Conservation (phyloP, 2,797 vertebrate genomes). For the Limnodromus scolopaceus region DNA sequence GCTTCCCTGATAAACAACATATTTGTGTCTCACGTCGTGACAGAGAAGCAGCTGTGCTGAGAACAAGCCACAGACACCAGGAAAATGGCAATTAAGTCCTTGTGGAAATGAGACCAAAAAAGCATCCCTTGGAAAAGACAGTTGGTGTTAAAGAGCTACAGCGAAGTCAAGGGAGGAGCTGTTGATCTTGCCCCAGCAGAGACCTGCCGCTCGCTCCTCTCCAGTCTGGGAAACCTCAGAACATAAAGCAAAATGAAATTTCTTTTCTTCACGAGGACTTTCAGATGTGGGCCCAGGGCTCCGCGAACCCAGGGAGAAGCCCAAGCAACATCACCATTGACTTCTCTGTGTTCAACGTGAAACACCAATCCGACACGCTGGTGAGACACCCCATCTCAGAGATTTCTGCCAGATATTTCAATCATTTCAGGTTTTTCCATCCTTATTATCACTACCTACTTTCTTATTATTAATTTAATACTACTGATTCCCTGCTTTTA, state of each 20-base stretch:
- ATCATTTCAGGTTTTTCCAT: neutral
- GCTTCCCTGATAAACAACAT: neutral
- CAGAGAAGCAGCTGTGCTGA: constrained; percentile 38
- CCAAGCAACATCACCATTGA: neutral
- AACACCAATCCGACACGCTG: accelerated
- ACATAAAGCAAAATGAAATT: neutral
- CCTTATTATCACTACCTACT: neutral
- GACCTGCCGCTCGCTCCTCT: neutral
- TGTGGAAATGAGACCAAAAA: constrained; percentile 6
- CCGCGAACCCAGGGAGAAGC: neutral
- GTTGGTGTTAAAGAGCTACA: constrained; percentile 14
- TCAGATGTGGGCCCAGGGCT: neutral
- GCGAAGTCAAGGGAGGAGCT: neutral
- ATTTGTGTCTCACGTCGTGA: neutral
- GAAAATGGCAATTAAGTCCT: constrained; percentile 5
- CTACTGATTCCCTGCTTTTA: neutral
- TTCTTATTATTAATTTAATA: neutral
- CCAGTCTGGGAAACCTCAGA: neutral
- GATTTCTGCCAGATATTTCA: neutral
- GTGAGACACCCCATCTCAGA: neutral
- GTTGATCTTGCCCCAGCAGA: neutral
- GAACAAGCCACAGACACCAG: neutral
- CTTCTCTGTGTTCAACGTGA: neutral
- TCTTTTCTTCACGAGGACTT: neutral
- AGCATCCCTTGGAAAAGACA: neutral